Evolutionary conservation across 2,113 vertebrate genomes (phyloP).

Genomic region (Corvus hawaiiensis): DNA sequence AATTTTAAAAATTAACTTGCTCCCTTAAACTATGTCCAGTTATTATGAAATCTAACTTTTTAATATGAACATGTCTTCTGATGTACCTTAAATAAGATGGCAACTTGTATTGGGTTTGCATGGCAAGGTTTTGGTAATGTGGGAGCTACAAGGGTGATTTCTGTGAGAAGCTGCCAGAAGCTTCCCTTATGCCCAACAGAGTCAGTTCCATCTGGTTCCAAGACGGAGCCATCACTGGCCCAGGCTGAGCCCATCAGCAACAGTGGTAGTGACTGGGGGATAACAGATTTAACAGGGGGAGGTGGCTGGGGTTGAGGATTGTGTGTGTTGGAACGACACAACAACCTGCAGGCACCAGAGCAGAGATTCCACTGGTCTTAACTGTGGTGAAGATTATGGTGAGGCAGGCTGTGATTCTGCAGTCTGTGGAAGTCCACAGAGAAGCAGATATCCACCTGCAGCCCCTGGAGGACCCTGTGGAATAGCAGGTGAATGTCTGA

Average conservation of each 20-base stretch:
- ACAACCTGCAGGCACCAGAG: background rate
- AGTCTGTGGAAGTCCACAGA: background rate
- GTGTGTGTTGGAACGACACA: background rate
- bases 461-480: too few relatives aligned
- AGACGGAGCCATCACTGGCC: accelerated
- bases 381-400: background rate
- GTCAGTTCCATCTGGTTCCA: background rate
- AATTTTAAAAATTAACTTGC: background rate
- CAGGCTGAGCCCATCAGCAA: background rate
- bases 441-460: background rate
- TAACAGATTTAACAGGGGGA: background rate
- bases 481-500: background rate
- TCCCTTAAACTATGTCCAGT: background rate
- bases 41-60: background rate
- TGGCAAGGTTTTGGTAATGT: background rate
- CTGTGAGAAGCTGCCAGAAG: background rate
- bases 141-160: background rate
- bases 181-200: background rate
- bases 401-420: background rate
- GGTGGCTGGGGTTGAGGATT: background rate
- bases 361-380: background rate
- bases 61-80: background rate
- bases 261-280: too few relatives aligned
- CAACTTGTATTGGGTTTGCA: background rate
- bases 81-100: background rate